These are phyloP conservation scores for Thunnus maccoyii DNA, from an alignment of 2,113 vertebrate genomes.

Conservation along the genomic window DNA sequence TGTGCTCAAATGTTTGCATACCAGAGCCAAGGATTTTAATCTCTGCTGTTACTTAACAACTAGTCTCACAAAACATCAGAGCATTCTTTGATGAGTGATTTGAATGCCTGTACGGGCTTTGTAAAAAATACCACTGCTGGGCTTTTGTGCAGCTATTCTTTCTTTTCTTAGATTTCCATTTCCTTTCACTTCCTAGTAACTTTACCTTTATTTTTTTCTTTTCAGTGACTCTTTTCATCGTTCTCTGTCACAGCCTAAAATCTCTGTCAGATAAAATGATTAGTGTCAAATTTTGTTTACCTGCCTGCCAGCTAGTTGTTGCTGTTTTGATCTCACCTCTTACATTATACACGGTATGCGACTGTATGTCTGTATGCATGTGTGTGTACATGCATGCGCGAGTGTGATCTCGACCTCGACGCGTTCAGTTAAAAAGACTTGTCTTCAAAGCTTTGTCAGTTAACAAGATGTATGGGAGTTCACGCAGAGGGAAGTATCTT, in stretches of 20 bases:
- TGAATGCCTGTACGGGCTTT: not conserved
- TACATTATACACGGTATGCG: not conserved
- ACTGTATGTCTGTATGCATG: not conserved
- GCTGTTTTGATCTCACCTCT: slow-evolving; percentile 44
- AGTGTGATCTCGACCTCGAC: slow-evolving; percentile 11
- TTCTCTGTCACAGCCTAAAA: not conserved
- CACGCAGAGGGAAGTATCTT: slow-evolving; percentile 51
- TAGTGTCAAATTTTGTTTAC: slow-evolving; percentile 35
- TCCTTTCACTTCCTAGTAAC: not conserved
- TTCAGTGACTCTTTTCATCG: not conserved
- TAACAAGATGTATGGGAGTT: slow-evolving; percentile 68
- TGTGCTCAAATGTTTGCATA: too few relatives aligned
- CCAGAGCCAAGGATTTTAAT: too few relatives aligned
- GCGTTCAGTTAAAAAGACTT: slow-evolving; percentile 38
- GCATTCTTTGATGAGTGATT: too few relatives aligned
- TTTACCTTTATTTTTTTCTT: not conserved
- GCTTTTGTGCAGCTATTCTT: not conserved
- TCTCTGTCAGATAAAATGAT: slow-evolving; percentile 28
- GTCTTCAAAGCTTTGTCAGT: slow-evolving; percentile 72
- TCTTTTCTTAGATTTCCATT: slow-evolving; percentile 2
- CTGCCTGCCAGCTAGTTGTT: slow-evolving; percentile 2
- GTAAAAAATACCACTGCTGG: not conserved
- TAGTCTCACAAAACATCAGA: too few relatives aligned
- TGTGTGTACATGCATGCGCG: not conserved
- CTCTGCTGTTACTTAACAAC: too few relatives aligned